These are phyloP conservation scores for Pandemis cinnamomeana DNA, from an alignment of 2,888 invertebrate genomes.

Conservation along the genomic window DNA sequence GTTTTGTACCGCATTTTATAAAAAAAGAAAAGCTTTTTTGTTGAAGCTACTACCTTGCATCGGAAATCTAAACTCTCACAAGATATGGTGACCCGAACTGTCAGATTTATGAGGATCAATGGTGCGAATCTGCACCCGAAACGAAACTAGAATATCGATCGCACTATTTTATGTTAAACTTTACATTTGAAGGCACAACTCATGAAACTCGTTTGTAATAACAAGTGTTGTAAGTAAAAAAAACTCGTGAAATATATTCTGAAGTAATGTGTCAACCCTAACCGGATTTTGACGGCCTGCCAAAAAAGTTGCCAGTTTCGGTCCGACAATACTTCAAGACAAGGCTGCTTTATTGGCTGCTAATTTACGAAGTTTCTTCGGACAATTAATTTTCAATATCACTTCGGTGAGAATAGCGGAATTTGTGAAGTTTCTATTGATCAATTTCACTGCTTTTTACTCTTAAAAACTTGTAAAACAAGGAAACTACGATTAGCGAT, in stretches of 20 bases:
- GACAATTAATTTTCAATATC: constrained; percentile 54
- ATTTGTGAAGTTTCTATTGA: constrained; percentile 47
- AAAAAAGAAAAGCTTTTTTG: background rate
- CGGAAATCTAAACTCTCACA: too few relatives aligned
- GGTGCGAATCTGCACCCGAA: background rate
- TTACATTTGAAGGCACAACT: background rate
- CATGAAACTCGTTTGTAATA: too few relatives aligned
- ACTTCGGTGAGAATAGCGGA: constrained; percentile 51
- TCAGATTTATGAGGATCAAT: background rate
- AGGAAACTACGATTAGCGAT: background rate
- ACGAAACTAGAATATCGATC: background rate
- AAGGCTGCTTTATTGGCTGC: constrained; percentile 52
- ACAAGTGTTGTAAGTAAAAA: too few relatives aligned
- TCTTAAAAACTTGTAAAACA: background rate
- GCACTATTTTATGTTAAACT: background rate
- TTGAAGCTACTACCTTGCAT: too few relatives aligned
- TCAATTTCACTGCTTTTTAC: constrained; percentile 16
- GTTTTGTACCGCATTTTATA: too few relatives aligned
- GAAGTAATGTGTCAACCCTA: constrained; percentile 20
- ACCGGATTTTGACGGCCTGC: constrained; percentile 12
- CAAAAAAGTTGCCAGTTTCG: constrained; percentile 33
- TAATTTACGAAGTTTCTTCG: constrained; percentile 56
- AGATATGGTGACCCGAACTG: background rate
- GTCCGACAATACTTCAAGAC: constrained; percentile 50
- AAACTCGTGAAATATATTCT: background rate